Evolutionary conservation across 2,888 invertebrate genomes (phyloP).

Genomic region (Brenthis hecate): DNA sequence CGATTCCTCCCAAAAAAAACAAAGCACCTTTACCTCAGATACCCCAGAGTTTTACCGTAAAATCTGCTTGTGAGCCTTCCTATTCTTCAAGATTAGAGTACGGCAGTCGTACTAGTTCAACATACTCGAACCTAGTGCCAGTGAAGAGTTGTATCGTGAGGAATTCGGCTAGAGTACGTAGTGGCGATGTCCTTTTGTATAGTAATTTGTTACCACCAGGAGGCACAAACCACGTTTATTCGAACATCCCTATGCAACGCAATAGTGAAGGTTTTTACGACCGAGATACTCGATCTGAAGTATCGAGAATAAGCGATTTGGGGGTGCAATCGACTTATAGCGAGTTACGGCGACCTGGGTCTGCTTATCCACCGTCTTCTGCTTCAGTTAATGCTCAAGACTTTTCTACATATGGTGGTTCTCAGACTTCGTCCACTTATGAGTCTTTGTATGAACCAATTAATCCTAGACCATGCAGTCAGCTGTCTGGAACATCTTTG

Average conservation of each 20-base stretch:
- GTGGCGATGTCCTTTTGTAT: conserved; percentile 74
- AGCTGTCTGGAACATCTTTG: conserved; percentile 83
- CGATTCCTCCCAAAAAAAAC: conserved; percentile 75
- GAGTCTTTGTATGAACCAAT: conserved; percentile 86
- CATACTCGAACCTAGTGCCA: conserved; percentile 76
- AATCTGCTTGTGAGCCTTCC: conserved; percentile 88
- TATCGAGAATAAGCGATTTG: conserved; percentile 75
- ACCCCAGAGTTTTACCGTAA: conserved; percentile 89
- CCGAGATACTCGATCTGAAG: conserved; percentile 68
- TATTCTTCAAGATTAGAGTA: conserved; percentile 87
- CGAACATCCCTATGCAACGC: conserved; percentile 74
- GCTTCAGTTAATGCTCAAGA: conserved; percentile 78
- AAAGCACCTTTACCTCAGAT: conserved; percentile 82
- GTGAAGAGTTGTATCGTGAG: conserved; percentile 79
- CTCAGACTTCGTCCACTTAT: conserved; percentile 85
- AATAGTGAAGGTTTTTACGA: conserved; percentile 80
- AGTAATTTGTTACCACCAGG: conserved; percentile 76
- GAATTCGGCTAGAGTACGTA: conserved; percentile 65
- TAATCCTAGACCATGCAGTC: conserved; percentile 83
- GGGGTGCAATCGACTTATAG: conserved; percentile 85
- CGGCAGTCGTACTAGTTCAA: conserved; percentile 73
- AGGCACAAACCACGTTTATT: conserved; percentile 77
- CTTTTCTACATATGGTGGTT: conserved; percentile 81
- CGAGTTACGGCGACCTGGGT: conserved; percentile 82
- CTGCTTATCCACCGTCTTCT: conserved; percentile 79